Conservation (phyloP, 2,113 vertebrate genomes). For the Meles meles region DNA sequence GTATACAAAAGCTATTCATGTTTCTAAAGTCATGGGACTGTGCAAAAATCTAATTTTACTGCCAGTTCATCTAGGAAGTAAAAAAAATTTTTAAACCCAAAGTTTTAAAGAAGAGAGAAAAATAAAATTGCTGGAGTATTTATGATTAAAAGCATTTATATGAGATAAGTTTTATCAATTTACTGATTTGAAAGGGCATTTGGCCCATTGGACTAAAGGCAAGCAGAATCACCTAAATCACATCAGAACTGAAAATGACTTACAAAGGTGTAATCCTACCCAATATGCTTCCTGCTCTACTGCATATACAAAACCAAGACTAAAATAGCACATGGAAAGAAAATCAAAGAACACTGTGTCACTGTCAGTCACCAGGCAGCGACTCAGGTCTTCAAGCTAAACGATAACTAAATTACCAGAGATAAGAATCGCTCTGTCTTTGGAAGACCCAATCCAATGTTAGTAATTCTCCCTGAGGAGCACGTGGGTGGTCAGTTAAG, state of each 20-base stretch:
- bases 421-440: constrained; percentile 21
- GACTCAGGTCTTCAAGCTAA: constrained; percentile 27
- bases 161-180: not conserved
- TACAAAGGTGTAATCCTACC: constrained; percentile 38
- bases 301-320: constrained; percentile 59
- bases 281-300: constrained; percentile 21
- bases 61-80: not conserved
- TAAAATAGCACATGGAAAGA: constrained; percentile 57
- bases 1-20: not conserved
- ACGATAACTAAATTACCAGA: constrained; percentile 14
- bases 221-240: not conserved
- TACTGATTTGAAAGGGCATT: not conserved
- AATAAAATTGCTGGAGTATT: not conserved
- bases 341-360: constrained; percentile 51
- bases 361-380: constrained; percentile 48
- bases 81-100: not conserved
- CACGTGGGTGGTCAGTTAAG: not conserved
- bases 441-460: constrained; percentile 23
- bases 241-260: constrained; percentile 36
- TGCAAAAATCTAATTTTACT: not conserved
- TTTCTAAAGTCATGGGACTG: not conserved
- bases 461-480: not conserved
- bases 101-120: not conserved
- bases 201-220: not conserved
- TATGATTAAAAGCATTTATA: constrained; percentile 5